Conservation (phyloP, 2,888 invertebrate genomes). For the Sinodicranocentrus sp. region DNA sequence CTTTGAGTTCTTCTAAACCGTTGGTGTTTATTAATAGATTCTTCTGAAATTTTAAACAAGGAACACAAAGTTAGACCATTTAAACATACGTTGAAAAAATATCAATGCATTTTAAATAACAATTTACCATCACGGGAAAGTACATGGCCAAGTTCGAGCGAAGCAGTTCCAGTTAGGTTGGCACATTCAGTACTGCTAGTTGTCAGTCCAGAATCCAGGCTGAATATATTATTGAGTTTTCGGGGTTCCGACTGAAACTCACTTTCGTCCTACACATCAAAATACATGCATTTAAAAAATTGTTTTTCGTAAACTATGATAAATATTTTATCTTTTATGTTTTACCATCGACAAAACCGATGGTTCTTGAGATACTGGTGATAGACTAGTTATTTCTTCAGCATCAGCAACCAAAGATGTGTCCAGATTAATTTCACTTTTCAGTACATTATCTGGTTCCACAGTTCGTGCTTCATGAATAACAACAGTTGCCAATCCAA, state of each 20-base stretch:
- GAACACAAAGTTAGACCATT: background rate
- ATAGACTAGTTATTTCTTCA: constrained; percentile 72
- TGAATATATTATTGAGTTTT: constrained; percentile 72
- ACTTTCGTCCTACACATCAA: constrained; percentile 56
- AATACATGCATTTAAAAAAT: constrained; percentile 19
- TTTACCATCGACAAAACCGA: constrained; percentile 74
- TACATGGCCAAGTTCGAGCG: constrained; percentile 81
- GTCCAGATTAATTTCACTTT: constrained; percentile 43
- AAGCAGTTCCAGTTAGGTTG: constrained; percentile 81
- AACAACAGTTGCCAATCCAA: constrained; percentile 65
- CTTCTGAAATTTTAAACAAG: constrained; percentile 25
- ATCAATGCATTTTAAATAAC: background rate
- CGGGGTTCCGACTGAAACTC: constrained; percentile 55
- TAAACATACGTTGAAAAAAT: background rate
- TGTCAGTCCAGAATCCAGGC: constrained; percentile 75
- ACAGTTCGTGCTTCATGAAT: constrained; percentile 56
- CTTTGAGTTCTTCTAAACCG: constrained; percentile 78
- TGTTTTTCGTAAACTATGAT: background rate
- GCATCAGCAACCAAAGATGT: constrained; percentile 65
- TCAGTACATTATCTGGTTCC: constrained; percentile 19
- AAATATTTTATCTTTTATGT: too few species aligned
- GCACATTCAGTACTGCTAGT: constrained; percentile 67
- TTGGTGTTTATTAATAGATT: constrained; percentile 64
- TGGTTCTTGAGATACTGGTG: constrained; percentile 74
- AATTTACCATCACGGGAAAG: constrained; percentile 69